Evolutionary conservation across 2,113 vertebrate genomes (phyloP).

Genomic region (Brevimyrus niger): DNA sequence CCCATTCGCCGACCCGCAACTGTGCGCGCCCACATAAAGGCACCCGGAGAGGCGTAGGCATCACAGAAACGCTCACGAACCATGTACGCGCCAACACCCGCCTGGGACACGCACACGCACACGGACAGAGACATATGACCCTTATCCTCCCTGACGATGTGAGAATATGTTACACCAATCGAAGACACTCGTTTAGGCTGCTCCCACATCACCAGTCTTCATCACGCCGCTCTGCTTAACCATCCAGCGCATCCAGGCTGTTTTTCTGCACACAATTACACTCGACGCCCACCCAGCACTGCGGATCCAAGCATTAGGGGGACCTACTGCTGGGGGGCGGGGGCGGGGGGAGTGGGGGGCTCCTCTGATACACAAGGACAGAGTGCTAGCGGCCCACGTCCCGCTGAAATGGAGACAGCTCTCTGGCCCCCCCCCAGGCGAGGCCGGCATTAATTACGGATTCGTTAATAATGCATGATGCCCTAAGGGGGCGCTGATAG

Average conservation of each 20-base stretch:
- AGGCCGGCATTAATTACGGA: background rate
- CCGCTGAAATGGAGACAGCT: background rate
- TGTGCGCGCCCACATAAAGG: constrained; percentile 1
- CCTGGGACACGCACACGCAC: constrained; percentile 12
- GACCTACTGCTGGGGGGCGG: background rate
- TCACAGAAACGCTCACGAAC: constrained; percentile 19
- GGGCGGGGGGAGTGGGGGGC: background rate
- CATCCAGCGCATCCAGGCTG: background rate
- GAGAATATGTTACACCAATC: constrained; percentile 4
- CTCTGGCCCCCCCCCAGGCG: background rate
- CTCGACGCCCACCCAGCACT: background rate
- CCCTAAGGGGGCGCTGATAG: background rate
- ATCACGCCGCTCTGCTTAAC: background rate
- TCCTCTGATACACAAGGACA: background rate
- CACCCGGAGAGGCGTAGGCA: background rate
- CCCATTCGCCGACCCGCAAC: background rate
- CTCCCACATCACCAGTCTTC: background rate
- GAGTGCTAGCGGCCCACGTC: background rate
- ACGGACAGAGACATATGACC: background rate
- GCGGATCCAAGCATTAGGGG: background rate
- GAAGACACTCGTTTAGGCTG: background rate
- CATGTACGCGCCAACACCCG: background rate
- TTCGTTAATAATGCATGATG: background rate
- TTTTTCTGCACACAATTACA: background rate
- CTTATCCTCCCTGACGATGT: background rate